phyloP scores from a whole-genome alignment of 2,888 invertebrate genomes.

The Nudaria mundana region DNA sequence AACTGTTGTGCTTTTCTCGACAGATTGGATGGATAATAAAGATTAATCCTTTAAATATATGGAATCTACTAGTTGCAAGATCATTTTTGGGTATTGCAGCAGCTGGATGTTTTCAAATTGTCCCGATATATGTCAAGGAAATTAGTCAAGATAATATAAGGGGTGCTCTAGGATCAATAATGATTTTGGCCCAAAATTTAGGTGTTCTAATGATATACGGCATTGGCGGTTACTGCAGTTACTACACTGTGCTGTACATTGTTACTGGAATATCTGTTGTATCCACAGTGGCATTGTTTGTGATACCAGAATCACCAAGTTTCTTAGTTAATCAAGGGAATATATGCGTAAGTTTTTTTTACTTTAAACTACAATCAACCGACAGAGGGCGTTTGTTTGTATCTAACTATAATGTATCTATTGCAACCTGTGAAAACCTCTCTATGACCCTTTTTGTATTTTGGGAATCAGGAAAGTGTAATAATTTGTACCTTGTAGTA shows the following conservation, averaged over 20 bases:
- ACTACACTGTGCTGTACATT: constrained; percentile 45
- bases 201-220: constrained; percentile 50
- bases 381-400: too few relatives aligned
- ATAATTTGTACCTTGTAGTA: too few relatives aligned
- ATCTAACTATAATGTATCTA: too few relatives aligned
- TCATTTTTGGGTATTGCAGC: constrained; percentile 41
- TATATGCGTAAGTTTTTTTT: constrained; percentile 29
- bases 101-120: constrained; percentile 45
- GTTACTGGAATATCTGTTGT: constrained; percentile 37
- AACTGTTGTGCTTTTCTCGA: too few relatives aligned
- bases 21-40: constrained; percentile 45
- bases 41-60: constrained; percentile 28
- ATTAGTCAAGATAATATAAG: constrained; percentile 52
- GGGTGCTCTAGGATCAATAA: constrained; percentile 44
- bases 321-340: constrained; percentile 51
- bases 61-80: constrained; percentile 43
- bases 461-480: too few relatives aligned
- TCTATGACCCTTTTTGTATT: too few relatives aligned
- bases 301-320: constrained; percentile 59
- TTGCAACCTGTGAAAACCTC: too few relatives aligned
- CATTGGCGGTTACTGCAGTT: constrained; percentile 50
- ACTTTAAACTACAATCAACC: too few relatives aligned
- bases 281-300: constrained; percentile 38
- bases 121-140: constrained; percentile 56
- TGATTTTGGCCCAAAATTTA: constrained; percentile 40